Evolutionary conservation across 1,140 invertebrate genomes (phyloP).

Genomic region (Panagrolaimus sp.): DNA sequence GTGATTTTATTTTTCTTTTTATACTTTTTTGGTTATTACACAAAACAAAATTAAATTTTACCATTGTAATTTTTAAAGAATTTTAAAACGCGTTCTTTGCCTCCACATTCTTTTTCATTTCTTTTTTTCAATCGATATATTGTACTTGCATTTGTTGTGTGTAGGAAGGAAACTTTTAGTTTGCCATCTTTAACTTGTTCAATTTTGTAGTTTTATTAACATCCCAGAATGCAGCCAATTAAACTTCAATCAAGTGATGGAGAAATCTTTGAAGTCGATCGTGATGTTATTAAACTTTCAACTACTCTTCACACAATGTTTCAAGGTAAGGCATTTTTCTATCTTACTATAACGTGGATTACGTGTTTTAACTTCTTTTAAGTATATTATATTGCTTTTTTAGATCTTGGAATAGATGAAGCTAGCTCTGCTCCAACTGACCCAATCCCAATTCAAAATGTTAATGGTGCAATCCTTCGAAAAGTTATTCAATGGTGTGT

Average conservation of each 20-base stretch:
- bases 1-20: no score
- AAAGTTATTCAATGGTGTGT: constrained; percentile 68
- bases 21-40: no score
- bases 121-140: no score
- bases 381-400: constrained; percentile 20
- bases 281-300: constrained; percentile 87
- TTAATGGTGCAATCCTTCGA: constrained; percentile 90
- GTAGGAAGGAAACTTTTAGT: no score
- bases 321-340: constrained; percentile 67
- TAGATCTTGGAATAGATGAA: constrained; percentile 72
- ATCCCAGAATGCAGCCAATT: constrained; percentile 24
- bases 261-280: constrained; percentile 91
- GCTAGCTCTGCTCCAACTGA: constrained; percentile 70
- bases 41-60: no score
- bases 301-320: constrained; percentile 98
- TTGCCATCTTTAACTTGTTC: no score
- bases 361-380: no score
- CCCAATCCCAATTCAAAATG: constrained; percentile 92
- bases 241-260: constrained; percentile 67
- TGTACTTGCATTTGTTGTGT: no score
- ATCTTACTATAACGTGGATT: neutral
- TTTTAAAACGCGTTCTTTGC: no score
- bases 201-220: no score
- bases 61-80: no score
- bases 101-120: no score